These are phyloP conservation scores for Dynastes hyllus DNA, from an alignment of 2,888 invertebrate genomes.

Conservation along the genomic window DNA sequence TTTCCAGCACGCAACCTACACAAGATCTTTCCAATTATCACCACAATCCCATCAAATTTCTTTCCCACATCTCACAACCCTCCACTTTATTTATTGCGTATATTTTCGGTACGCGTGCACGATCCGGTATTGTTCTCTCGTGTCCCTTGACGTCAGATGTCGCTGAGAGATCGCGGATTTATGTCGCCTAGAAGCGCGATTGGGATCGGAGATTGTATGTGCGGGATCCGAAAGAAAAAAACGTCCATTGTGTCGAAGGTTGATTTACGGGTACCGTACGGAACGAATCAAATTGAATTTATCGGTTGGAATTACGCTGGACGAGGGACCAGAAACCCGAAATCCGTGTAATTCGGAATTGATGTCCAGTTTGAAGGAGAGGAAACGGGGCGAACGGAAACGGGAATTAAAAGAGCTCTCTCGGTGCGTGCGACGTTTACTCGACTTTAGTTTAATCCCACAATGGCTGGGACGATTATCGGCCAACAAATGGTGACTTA, in stretches of 20 bases:
- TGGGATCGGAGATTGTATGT: too few relatives aligned
- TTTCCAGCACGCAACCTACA: too few relatives aligned
- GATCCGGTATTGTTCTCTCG: constrained; percentile 5
- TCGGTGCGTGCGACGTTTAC: too few relatives aligned
- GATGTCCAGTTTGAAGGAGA: not conserved
- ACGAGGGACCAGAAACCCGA: not conserved
- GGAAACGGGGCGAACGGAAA: not conserved
- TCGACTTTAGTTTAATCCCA: not conserved
- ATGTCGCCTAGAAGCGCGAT: too few relatives aligned
- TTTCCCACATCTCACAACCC: too few relatives aligned
- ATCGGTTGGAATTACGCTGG: not conserved
- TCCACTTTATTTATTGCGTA: not conserved
- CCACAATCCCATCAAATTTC: too few relatives aligned
- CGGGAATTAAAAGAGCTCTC: not conserved
- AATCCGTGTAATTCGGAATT: constrained; percentile 15
- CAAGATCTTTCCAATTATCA: too few relatives aligned
- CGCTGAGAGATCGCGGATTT: too few relatives aligned
- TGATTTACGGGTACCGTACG: not conserved
- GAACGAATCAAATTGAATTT: constrained; percentile 8
- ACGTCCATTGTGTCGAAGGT: too few relatives aligned
- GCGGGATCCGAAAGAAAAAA: too few relatives aligned
- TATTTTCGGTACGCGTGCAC: constrained; percentile 3
- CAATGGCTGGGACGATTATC: not conserved
- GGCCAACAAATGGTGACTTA: not conserved
- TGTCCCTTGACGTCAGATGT: too few relatives aligned